Percentiles rank a stretch among this genome's conserved stretches.
phyloP scores from a whole-genome alignment of 2,888 invertebrate species.

The Meteorus cinctellus region DNA sequence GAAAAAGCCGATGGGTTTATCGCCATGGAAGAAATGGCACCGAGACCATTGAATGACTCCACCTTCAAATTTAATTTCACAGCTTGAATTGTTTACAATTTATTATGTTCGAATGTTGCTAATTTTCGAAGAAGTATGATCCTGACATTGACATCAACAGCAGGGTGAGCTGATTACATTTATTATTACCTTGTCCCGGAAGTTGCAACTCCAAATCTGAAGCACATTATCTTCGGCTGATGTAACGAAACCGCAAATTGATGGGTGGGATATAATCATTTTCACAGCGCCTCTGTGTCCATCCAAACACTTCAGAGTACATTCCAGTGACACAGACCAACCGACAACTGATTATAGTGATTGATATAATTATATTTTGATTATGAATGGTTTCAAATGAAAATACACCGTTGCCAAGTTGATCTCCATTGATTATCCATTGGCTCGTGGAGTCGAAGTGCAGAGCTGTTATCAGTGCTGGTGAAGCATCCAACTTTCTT shows the following conservation, averaged over 20 bases:
- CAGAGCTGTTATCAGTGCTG: conserved; percentile 53
- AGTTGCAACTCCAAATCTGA: conserved; percentile 62
- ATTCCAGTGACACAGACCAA: conserved; percentile 55
- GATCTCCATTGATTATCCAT: conserved; percentile 60
- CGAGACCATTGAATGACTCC: conserved; percentile 52
- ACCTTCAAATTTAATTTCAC: conserved; percentile 33
- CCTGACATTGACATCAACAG: neutral
- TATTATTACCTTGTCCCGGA: conserved; percentile 46
- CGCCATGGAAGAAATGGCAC: conserved; percentile 49
- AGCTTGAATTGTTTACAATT: too few relatives aligned
- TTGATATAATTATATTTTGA: neutral
- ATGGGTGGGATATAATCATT: conserved; percentile 54
- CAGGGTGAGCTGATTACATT: neutral
- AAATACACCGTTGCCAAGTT: conserved; percentile 54
- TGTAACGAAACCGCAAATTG: conserved; percentile 58
- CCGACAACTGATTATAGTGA: conserved; percentile 47
- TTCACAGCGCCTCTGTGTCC: conserved; percentile 48
- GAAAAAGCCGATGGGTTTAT: conserved; percentile 49
- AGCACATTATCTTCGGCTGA: conserved; percentile 49
- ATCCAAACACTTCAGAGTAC: conserved; percentile 49
- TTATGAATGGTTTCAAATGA: neutral
- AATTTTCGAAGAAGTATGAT: neutral
- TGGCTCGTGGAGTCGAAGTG: conserved; percentile 51
- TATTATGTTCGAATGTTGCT: neutral
- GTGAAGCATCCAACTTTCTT: conserved; percentile 49